Evolutionary conservation across 2,113 vertebrate species (phyloP).

Genomic region (Ancistrus triradiatus): DNA sequence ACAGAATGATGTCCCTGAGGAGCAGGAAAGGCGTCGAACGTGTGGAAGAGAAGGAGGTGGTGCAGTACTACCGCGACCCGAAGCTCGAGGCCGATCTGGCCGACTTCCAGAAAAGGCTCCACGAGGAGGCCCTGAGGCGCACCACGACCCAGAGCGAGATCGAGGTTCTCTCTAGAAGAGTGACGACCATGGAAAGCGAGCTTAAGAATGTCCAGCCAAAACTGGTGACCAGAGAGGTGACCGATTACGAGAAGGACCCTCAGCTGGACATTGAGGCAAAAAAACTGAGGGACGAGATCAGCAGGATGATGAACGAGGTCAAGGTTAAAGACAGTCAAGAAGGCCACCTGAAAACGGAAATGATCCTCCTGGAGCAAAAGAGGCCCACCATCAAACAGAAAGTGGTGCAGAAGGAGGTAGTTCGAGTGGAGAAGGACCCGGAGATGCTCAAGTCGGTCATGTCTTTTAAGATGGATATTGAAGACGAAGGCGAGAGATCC

Average conservation of each 20-base stretch:
- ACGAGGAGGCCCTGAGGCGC: constrained; percentile 69
- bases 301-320: constrained; percentile 66
- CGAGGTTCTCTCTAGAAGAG: constrained; percentile 64
- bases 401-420: constrained; percentile 86
- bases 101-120: constrained; percentile 62
- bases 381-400: constrained; percentile 78
- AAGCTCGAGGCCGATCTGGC: constrained; percentile 73
- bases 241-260: constrained; percentile 86
- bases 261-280: constrained; percentile 76
- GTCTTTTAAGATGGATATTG: constrained; percentile 72
- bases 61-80: constrained; percentile 88
- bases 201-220: constrained; percentile 68
- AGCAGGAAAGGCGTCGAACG: constrained; percentile 83
- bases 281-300: constrained; percentile 73
- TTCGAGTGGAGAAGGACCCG: constrained; percentile 85
- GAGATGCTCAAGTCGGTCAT: constrained; percentile 77
- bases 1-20: constrained; percentile 75
- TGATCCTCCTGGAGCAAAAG: constrained; percentile 77
- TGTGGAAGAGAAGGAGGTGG: constrained; percentile 86
- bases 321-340: constrained; percentile 57
- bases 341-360: constrained; percentile 73
- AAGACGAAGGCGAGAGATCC: constrained; percentile 71
- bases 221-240: constrained; percentile 90
- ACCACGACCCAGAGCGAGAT: constrained; percentile 69
- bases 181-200: constrained; percentile 68